Evolutionary conservation across 2,113 vertebrate genomes (phyloP).

Genomic region (Austrofundulus limnaeus): DNA sequence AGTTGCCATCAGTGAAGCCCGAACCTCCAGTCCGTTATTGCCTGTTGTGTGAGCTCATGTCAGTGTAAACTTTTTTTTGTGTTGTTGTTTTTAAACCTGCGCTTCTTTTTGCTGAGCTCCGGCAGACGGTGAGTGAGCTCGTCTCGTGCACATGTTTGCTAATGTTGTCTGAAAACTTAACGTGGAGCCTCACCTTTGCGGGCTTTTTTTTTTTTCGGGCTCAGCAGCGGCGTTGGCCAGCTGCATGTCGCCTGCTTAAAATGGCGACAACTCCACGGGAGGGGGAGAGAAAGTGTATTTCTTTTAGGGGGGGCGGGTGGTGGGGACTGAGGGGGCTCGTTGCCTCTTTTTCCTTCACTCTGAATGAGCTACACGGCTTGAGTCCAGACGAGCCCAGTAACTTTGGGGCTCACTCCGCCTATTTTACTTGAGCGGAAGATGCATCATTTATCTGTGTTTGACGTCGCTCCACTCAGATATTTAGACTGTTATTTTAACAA

Average conservation of each 20-base stretch:
- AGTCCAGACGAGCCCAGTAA: slow-evolving; percentile 42
- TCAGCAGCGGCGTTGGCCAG: slow-evolving; percentile 66
- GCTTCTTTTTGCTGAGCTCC: slow-evolving; percentile 36
- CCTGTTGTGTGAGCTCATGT: slow-evolving; percentile 48
- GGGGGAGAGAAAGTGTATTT: slow-evolving; percentile 24
- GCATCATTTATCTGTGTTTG: slow-evolving; percentile 58
- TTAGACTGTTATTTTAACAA: no score
- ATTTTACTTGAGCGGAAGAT: slow-evolving; percentile 70
- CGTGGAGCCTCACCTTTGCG: slow-evolving; percentile 56
- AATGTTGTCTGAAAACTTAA: slow-evolving; percentile 66
- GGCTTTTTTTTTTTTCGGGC: slow-evolving; percentile 30
- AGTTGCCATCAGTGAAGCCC: slow-evolving; percentile 73
- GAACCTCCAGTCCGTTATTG: slow-evolving; percentile 57
- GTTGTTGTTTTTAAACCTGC: slow-evolving; percentile 1
- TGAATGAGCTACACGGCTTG: slow-evolving; percentile 33
- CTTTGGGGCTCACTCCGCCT: slow-evolving; percentile 57
- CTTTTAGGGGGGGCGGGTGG: slow-evolving; percentile 27
- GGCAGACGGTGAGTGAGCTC: slow-evolving; percentile 72
- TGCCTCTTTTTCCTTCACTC: slow-evolving; percentile 21
- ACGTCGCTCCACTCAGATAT: not conserved
- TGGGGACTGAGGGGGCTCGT: no score
- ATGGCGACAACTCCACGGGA: slow-evolving; percentile 78
- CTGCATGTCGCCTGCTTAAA: slow-evolving; percentile 81
- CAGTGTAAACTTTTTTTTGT: slow-evolving; percentile 64
- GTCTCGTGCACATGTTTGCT: slow-evolving; percentile 18